Conservation (phyloP, 1,140 invertebrate species). For the Condylostylus longicornis region DNA sequence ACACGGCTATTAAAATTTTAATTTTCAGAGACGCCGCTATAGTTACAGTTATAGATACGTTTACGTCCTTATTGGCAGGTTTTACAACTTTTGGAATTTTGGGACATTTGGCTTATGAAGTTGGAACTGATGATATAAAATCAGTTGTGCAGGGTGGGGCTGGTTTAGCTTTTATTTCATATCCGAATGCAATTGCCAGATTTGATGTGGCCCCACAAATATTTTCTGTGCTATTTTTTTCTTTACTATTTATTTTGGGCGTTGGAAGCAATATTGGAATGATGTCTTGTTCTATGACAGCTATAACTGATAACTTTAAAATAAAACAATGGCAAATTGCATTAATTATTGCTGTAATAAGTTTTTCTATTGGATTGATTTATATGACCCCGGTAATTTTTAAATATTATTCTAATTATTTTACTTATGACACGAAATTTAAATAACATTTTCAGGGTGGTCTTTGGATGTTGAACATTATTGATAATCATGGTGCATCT, state of each 20-base stretch:
- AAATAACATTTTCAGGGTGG: conserved; percentile 41
- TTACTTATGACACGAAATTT: neutral
- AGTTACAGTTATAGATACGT: conserved; percentile 46
- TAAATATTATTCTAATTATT: neutral
- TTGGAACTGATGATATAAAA: conserved; percentile 34
- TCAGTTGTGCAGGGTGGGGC: conserved; percentile 43
- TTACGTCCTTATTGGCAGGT: conserved; percentile 57
- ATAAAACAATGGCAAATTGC: conserved; percentile 42
- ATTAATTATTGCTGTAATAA: conserved; percentile 34
- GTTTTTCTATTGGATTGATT: conserved; percentile 49
- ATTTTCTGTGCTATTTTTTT: conserved; percentile 71
- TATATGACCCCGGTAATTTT: conserved; percentile 44
- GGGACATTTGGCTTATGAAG: conserved; percentile 42
- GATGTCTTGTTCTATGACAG: conserved; percentile 43
- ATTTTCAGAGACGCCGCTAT: conserved; percentile 45
- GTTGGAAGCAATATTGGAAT: conserved; percentile 53
- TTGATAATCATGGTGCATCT: conserved; percentile 68
- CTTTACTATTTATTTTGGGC: conserved; percentile 65
- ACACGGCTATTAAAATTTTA: conserved; percentile 9
- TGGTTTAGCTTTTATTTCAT: conserved; percentile 66
- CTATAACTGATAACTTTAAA: conserved; percentile 48
- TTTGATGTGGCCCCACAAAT: conserved; percentile 56
- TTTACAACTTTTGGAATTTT: conserved; percentile 63
- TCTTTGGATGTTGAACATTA: conserved; percentile 60
- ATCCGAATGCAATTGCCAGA: conserved; percentile 69